Evolutionary conservation across 2,888 invertebrate species (phyloP), one percentile per base, ranked within the genome.

Genomic region (Melanchra persicariae): DNA sequence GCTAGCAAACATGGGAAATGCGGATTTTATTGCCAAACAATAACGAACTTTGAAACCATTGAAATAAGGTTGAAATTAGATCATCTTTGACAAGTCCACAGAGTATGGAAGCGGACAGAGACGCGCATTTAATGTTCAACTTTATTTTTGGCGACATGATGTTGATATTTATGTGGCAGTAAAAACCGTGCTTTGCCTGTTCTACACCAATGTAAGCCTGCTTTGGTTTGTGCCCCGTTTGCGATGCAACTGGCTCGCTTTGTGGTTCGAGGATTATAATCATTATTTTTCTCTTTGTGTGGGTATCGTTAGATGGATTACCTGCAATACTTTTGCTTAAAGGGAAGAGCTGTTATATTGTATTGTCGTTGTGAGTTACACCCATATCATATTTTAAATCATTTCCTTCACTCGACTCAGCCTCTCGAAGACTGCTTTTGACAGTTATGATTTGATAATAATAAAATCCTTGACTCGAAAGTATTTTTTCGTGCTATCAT

Each of bases 31-130:
- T 22, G 1, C 1, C 7, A 34, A 6, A 49, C 10, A 0, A 49
- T 26, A 22, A 19, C 26, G 0, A 65, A 26, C 30, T 4, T 17
- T n/a, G 2, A 0, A 0, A 0, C 0, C 0, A 26, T 51, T 17
- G 1, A 19, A 17, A 9, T 57, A 43, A 34, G 45, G 15, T 17
- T 47, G 0, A 6, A 55, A 24, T 34, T 40, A 3, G 34, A 26
- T 26, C 17, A 59, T 15, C 5, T 45, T 26, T 1, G 0, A 12
- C 9, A 15, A 6, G 22, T 24, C 15, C 8, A 57, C 57, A 37
- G 57, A 57, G 57, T 6, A 22, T 15, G 15, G 2, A 40, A 54
- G 6, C 17, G 26, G 17, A 49, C 9, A 37, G 8, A 40, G 3
- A 19, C 6, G 9, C 19, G 12, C 7, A 40, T 52, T 52, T 1